Evolutionary conservation across 2,113 vertebrate species (phyloP).

Genomic region (Pangasianodon gigas): DNA sequence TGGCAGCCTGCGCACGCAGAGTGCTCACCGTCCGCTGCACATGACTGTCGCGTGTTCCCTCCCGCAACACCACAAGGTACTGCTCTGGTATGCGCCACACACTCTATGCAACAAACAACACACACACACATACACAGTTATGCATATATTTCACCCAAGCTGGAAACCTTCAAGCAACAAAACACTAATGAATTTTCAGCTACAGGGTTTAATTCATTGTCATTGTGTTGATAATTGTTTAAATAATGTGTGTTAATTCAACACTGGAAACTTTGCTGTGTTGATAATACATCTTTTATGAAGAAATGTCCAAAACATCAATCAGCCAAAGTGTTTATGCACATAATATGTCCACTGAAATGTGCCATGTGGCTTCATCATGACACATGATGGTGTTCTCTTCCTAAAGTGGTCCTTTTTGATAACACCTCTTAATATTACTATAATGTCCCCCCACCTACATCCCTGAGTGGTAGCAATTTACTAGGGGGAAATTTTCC

Average conservation of each 20-base stretch:
- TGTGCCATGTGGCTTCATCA: neutral
- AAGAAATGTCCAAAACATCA: too few relatives aligned
- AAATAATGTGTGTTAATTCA: neutral
- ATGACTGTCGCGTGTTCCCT: conserved; percentile 65
- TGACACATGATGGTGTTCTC: neutral
- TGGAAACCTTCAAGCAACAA: neutral
- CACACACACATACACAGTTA: neutral
- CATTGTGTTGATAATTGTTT: neutral
- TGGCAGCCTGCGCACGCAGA: conserved; percentile 74
- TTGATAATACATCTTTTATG: neutral
- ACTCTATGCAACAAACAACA: conserved; percentile 61
- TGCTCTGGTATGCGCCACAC: conserved; percentile 81
- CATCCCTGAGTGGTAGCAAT: too few relatives aligned
- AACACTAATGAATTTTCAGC: neutral
- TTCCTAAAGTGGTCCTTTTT: too few relatives aligned
- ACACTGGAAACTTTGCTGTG: neutral
- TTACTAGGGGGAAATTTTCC: too few relatives aligned
- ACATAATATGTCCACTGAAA: too few relatives aligned
- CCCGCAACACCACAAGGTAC: conserved; percentile 79
- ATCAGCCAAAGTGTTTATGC: too few relatives aligned
- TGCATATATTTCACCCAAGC: neutral
- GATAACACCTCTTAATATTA: too few relatives aligned
- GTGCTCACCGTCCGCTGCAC: conserved; percentile 63
- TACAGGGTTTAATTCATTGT: neutral
- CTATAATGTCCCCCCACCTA: too few relatives aligned